Evolutionary conservation across 1,140 invertebrate species (phyloP).

Genomic region (Dendroctonus ponderosae): DNA sequence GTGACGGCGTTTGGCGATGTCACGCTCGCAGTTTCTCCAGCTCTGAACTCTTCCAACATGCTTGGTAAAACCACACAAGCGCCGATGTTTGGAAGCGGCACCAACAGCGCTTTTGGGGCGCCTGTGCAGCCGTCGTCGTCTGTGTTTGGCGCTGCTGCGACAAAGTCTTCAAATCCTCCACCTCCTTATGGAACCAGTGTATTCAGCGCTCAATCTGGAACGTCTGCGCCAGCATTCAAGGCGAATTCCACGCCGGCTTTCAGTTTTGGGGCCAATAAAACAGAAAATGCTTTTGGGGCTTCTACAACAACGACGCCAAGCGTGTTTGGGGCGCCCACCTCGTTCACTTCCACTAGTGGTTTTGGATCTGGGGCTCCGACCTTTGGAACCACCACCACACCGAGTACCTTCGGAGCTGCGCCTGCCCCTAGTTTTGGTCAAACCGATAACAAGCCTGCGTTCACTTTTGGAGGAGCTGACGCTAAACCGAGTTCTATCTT

Average conservation of each 20-base stretch:
- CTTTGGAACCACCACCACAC: not conserved
- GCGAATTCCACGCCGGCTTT: not conserved
- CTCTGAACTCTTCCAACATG: too few species aligned
- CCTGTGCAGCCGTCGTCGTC: not conserved
- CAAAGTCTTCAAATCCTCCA: not conserved
- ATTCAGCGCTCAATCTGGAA: not conserved
- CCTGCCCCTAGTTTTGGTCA: conserved; percentile 6
- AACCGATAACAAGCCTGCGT: conserved; percentile 13
- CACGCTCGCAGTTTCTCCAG: too few species aligned
- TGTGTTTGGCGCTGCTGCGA: conserved; percentile 4
- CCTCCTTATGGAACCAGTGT: not conserved
- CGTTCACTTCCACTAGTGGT: not conserved
- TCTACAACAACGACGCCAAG: not conserved
- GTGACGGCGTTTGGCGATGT: not conserved
- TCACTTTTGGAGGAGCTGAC: conserved; percentile 11
- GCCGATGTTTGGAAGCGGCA: conserved; percentile 8
- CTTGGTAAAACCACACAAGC: not conserved
- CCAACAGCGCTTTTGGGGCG: not conserved
- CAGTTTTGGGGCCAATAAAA: not conserved
- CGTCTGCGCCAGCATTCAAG: conserved; percentile 6
- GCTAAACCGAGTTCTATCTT: conserved; percentile 2
- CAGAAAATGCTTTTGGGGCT: not conserved
- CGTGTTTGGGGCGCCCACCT: too few species aligned
- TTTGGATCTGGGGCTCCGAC: not conserved
- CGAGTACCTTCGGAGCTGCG: conserved; percentile 5